Base-by-base conservation (phyloP, 2,113 vertebrate species). In the Drymodes brunneopygia region DNA sequence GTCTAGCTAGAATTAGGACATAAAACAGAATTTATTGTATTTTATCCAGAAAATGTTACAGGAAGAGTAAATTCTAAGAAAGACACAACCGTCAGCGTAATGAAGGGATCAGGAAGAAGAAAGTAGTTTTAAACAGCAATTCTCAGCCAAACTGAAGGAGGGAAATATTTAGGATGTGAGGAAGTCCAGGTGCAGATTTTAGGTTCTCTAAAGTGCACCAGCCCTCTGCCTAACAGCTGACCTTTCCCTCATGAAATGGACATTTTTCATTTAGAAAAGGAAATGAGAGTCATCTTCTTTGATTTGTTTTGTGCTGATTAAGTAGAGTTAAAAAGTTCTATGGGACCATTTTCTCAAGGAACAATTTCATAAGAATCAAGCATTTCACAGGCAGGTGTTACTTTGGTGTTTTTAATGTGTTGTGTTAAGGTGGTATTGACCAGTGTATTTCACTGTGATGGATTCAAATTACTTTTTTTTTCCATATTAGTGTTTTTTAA, bases 241-340 rank as follows among this genome's bases (percentile, higher is more conserved):
- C 91, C 89, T 95, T 94, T 91, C 66, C 78, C 74, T 83, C 27
- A n/a, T 70, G 81, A 91, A 95, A 87, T 92, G 85, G 92, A 95
- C 89, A 86, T 94, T 95, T 96, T 97, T 97, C 92, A 86, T 96
- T 95, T 88, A 93, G 82, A 44, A 95, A 90, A 96, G 93, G 93
- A 97, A 96, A 93, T 96, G 51, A 95, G 90, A 96, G 91, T 95
- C 70, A 16, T 95, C 89, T 12, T 95, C 81, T 94, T 90, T 95
- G 90, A 92, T 95, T 90, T 81, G 54, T 70, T 80, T 50, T 75
- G 25, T 61, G 15, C 51, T 90, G 92, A 86, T 90, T 93, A 88
- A 88, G 54, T 79, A 42, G 33, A 90, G 50, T 65, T 91, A 25
- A 80, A 87, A 77, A 90, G 67, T 90, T 93, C 90, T 69, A 1